Evolutionary conservation across 1,140 invertebrate genomes (phyloP).

Genomic region (Sarcophaga peregrina): DNA sequence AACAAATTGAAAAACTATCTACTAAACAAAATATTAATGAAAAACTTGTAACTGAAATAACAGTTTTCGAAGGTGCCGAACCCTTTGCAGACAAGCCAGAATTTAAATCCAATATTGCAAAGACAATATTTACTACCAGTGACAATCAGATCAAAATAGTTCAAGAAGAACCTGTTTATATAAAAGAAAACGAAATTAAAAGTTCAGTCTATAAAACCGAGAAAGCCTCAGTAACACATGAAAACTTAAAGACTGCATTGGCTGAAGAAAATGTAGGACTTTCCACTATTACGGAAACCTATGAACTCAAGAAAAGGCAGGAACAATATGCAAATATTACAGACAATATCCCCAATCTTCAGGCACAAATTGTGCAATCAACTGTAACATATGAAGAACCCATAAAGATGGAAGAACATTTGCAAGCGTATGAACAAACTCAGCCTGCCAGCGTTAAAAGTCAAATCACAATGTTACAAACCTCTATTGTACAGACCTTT

Average conservation of each 20-base stretch:
- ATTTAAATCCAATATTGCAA: constrained; percentile 17
- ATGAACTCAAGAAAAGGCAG: constrained; percentile 48
- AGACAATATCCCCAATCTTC: constrained; percentile 35
- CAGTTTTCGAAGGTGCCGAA: constrained; percentile 48
- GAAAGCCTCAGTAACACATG: constrained; percentile 45
- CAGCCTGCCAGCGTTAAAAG: not conserved
- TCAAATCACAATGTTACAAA: constrained; percentile 35
- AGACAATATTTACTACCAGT: constrained; percentile 32
- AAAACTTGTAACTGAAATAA: constrained; percentile 42
- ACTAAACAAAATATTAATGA: constrained; percentile 20
- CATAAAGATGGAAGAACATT: not conserved
- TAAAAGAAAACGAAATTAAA: constrained; percentile 52
- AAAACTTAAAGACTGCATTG: constrained; percentile 47
- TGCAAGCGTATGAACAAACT: not conserved
- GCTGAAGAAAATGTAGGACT: constrained; percentile 56
- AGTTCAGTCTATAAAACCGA: not conserved
- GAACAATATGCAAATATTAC: constrained; percentile 47
- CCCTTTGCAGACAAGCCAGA: constrained; percentile 41
- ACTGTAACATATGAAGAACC: constrained; percentile 28
- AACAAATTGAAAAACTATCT: not conserved
- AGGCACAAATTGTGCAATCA: not conserved
- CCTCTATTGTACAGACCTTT: constrained; percentile 50
- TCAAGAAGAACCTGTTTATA: constrained; percentile 49
- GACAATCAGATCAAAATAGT: constrained; percentile 47
- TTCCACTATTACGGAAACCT: constrained; percentile 53